Base-by-base conservation (phyloP, 2,113 vertebrate species). In the Rostratula benghalensis region DNA sequence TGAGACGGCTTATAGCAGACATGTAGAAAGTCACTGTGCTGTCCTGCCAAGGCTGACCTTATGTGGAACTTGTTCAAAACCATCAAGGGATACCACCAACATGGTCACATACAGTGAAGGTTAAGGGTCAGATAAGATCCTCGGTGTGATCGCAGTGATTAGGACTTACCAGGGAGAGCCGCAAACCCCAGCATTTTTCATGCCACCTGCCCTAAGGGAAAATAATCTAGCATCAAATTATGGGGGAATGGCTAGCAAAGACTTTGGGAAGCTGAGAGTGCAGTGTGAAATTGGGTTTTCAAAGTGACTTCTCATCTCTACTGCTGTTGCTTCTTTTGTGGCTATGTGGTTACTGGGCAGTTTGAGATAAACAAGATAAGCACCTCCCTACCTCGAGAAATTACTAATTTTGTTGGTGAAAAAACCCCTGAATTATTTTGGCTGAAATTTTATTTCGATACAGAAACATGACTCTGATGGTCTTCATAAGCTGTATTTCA, bases 321-420 rank as follows among this genome's bases (percentile, higher is more conserved):
- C 5, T 9, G 14, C 11, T 41, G 11, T 54, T 71, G 16, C 12
- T 56, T 89, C 37, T 59, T 92, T 81, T 67, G 33, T 51, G n/a
- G n/a, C 20, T 75, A 43, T 39, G 37, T 14, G 7, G 2, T 82
- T 82, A 64, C 12, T 23, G 7, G 4, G 25, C 7, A 74, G 11
- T 63, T 61, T 76, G 75, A 88, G 53, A 63, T 15, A 61, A 84
- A 24, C 25, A 69, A 78, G 28, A 24, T 24, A 71, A 83, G 17
- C 0, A 1, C 7, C 25, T 20, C 10, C 14, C 21, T 51, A 11
- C 10, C 13, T 15, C 0, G 0, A 54, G 13, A 33, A 22, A 10
- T 27, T 13, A 19, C 11, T 28, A 33, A 12, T 20, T 11, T 28
- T 48, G 30, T 24, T 45, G 2, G 21, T 48, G 28, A 51, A 61